phyloP scores from a whole-genome alignment of 2,113 vertebrate genomes.

The Rhynchomys soricoides region DNA sequence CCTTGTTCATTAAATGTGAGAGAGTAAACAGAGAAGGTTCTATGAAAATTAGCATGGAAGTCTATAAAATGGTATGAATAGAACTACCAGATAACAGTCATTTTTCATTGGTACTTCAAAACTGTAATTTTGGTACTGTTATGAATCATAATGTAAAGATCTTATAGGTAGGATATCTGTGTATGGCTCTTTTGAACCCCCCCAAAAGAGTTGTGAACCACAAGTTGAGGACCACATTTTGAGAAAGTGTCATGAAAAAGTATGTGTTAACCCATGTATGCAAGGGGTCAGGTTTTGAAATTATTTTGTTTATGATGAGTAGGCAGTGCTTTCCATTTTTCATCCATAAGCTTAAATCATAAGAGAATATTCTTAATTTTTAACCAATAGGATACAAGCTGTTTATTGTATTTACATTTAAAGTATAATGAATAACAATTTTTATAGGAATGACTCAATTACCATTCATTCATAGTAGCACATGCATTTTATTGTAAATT shows the following conservation, averaged over 20 bases:
- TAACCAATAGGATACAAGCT: conserved; percentile 13
- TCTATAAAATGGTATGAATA: no score
- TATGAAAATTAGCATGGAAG: no score
- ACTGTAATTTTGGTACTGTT: no score
- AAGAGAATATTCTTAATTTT: not conserved
- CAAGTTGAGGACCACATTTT: not conserved
- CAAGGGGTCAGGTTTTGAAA: not conserved
- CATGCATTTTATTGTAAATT: not conserved
- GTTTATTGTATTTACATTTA: conserved; percentile 10
- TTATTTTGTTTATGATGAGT: not conserved
- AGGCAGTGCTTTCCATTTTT: not conserved
- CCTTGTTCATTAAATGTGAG: no score
- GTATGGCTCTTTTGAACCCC: not conserved
- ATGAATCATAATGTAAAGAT: no score
- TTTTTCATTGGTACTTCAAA: no score
- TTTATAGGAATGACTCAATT: conserved; percentile 34
- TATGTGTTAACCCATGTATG: conserved; percentile 9
- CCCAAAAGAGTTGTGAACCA: not conserved
- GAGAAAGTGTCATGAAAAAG: conserved; percentile 41
- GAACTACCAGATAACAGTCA: no score
- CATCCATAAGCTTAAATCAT: not conserved
- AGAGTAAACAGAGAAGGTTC: no score
- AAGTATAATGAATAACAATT: conserved; percentile 28
- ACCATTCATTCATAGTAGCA: not conserved
- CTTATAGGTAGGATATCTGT: not conserved